Evolutionary conservation across 2,797 vertebrate genomes (phyloP).

Genomic region (Ctenopoma multispine): DNA sequence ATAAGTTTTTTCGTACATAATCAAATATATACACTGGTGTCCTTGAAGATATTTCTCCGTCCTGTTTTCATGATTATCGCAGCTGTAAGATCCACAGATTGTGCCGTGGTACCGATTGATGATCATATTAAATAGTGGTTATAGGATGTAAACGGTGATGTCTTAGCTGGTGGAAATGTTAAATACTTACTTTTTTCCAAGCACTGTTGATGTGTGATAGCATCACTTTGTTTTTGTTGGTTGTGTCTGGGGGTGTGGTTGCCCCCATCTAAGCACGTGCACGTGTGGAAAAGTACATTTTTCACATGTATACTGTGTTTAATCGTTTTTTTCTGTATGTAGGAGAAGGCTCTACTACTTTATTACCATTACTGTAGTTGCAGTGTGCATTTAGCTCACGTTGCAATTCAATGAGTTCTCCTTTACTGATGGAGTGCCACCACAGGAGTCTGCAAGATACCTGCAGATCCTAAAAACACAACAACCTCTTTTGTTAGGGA

Average conservation of each 20-base stretch:
- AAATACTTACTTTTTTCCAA: constrained; percentile 48
- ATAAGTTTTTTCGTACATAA: constrained; percentile 50
- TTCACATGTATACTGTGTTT: background rate
- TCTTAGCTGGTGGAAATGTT: constrained; percentile 52
- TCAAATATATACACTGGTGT: constrained; percentile 37
- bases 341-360: background rate
- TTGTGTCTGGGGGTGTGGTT: constrained; percentile 30
- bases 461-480: constrained; percentile 61
- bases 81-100: constrained; percentile 11
- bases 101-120: constrained; percentile 55
- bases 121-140: constrained; percentile 44
- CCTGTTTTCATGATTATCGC: constrained; percentile 34
- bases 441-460: constrained; percentile 54
- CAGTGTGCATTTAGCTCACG: constrained; percentile 19
- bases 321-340: background rate
- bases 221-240: constrained; percentile 26
- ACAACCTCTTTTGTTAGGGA: constrained; percentile 45
- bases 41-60: constrained; percentile 52
- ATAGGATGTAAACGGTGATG: constrained; percentile 59
- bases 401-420: constrained; percentile 48
- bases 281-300: background rate
- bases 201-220: constrained; percentile 33
- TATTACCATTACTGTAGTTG: background rate
- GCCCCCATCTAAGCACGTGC: background rate
- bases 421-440: constrained; percentile 61